Evolutionary conservation across 2,113 vertebrate species (phyloP), one percentile per base, ranked within the genome.

Genomic region (Nettapus auritus): DNA sequence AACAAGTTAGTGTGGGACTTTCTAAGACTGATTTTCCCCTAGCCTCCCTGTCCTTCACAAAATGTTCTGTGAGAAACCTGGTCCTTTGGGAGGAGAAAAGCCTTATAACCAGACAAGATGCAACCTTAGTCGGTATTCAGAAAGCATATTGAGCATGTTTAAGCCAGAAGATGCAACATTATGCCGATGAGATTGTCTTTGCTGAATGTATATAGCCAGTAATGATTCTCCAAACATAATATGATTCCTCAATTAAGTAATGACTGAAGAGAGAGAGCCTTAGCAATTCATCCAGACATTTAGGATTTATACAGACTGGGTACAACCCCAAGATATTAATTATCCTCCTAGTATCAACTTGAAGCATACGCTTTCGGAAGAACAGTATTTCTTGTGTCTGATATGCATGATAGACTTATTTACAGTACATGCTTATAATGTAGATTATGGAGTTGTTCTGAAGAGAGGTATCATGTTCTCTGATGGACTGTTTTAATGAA

Each of bases 401-500:
- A 5, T 52, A 15, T 3, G 15, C 16, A 26, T 77, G 63, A 55
- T 11, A 42, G 28, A 25, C 21, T 79, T 46, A 80, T 87, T 89
- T 80, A 76, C 26, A 60, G 11, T 36, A 75, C 15, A 20, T 60
- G 11, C 5, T 38, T 55, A 25, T 8, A 70, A 79, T 34, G 52
- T 56, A 70, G 57, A 70, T 56, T 78, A 44, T 25, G 67, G 33
- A 17, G 40, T 81, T 80, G 6, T 34, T 62, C 46, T 64, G 60
- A 42, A 57, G 56, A 96, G 14, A 83, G 18, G 2, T 68, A 59
- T 60, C 36, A 34, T 0, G 0, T 13, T 83, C 40, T 81, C 68
- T 90, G 68, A 71, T 7, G 12, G 57, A 82, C 21, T 76, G 21
- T 46, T 44, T 94, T 79, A 92, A 84, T 88, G 94, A 91, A 88